Evolutionary conservation across 2,113 vertebrate genomes (phyloP), one percentile per base, ranked within the genome.

Genomic region (Atrichornis clamosus): DNA sequence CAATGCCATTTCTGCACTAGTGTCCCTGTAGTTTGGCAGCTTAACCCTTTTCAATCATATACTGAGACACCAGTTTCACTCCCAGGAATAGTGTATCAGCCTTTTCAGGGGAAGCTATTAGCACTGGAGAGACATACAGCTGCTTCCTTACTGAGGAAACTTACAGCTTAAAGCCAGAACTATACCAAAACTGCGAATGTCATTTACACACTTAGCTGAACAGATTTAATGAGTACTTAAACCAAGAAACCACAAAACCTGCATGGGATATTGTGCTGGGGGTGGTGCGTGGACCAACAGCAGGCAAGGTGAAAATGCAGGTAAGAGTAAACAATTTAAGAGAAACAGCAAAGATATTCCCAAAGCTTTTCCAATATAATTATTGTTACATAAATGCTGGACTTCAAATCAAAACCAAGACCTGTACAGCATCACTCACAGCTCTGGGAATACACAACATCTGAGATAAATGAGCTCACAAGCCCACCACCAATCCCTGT

Each of bases 61-160:
- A 53, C 26, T 16, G 14, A 69, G 39, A 70, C 30, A n/a, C 9
- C 14, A 65, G 33, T 55, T 94, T 58, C 39, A 58, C 7, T 65
- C 64, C 42, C 33, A 22, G 2, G 4, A 85, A 18, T 74, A 10
- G 30, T 69, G 46, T 39, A 1, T 46, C 0, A 0, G 37, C 76
- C 16, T 64, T 90, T 80, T 20, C 0, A 3, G 37, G 32, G 26
- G 16, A 69, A 92, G 59, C 55, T 65, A 16, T 19, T 58, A 90
- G 33, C 52, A 64, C 30, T 75, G n/a, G 33, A 87, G 52, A n/a
- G 13, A 87, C 35, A 56, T 6, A 84, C 30, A 64, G 56, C 35
- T 90, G 68, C 68, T 89, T 89, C 52, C 72, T 90, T 39, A 67
- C 35, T 59, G 75, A 52, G 52, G 35, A 76, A 87, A 53, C 22